Percentiles rank a stretch among this genome's conserved stretches.
phyloP scores from a whole-genome alignment of 2,797 vertebrate species.

The Myripristis jacobus region DNA sequence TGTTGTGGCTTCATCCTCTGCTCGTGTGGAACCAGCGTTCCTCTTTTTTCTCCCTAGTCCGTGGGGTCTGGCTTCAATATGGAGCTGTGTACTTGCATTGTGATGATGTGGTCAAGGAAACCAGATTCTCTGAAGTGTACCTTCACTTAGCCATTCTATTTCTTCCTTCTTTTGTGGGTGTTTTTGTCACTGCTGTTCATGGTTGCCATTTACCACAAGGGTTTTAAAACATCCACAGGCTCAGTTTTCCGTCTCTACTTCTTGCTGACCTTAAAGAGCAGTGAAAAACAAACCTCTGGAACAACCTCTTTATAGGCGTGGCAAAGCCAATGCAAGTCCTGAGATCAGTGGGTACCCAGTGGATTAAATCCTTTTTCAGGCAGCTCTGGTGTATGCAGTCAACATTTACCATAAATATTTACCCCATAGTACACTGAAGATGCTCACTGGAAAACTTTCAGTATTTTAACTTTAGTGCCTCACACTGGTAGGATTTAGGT shows the following conservation, averaged over 20 bases:
- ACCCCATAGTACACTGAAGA: not conserved
- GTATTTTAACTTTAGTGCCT: not conserved
- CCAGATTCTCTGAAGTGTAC: slow-evolving; percentile 89
- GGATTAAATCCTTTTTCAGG: not conserved
- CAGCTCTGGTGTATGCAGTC: not conserved
- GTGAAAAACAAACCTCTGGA: slow-evolving; percentile 61
- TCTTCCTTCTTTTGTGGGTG: slow-evolving; percentile 73
- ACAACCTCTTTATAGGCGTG: slow-evolving; percentile 41
- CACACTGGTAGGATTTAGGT: slow-evolving; percentile 7
- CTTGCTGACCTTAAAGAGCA: slow-evolving; percentile 54
- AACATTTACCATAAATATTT: not conserved
- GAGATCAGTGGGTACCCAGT: slow-evolving; percentile 32
- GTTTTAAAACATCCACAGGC: slow-evolving; percentile 61
- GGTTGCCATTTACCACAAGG: slow-evolving; percentile 70
- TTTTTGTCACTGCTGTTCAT: slow-evolving; percentile 74
- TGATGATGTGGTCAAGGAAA: slow-evolving; percentile 94
- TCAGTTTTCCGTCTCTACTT: slow-evolving; percentile 63
- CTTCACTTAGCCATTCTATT: slow-evolving; percentile 88
- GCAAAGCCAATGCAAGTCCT: not conserved
- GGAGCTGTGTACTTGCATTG: slow-evolving; percentile 92
- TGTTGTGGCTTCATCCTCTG: slow-evolving; percentile 92
- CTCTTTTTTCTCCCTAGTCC: slow-evolving; percentile 65
- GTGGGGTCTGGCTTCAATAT: slow-evolving; percentile 93
- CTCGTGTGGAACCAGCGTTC: slow-evolving; percentile 89
- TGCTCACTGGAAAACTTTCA: slow-evolving; percentile 8